Evolutionary conservation across 2,888 invertebrate species (phyloP).

Genomic region (Lasioglossum malachurum): DNA sequence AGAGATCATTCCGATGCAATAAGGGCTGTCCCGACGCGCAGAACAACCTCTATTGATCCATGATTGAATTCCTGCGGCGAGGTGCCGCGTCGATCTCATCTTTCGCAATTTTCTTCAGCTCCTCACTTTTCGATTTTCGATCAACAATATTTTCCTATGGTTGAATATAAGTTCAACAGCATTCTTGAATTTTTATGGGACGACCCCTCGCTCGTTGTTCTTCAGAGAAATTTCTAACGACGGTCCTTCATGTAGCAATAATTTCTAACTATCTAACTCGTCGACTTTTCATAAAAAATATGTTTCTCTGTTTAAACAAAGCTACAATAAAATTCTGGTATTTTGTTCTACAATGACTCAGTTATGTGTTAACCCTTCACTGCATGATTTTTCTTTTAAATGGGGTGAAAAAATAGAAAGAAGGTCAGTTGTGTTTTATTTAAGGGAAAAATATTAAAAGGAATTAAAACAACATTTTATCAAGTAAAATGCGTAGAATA

Average conservation of each 20-base stretch:
- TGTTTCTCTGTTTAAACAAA: background rate
- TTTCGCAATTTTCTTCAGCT: background rate
- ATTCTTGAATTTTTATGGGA: background rate
- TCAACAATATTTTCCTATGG: background rate
- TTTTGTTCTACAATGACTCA: background rate
- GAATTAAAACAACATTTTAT: too few relatives aligned
- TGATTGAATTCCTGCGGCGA: background rate
- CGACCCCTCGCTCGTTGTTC: background rate
- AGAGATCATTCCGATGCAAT: constrained; percentile 12
- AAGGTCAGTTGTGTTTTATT: too few relatives aligned
- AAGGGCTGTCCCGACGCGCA: background rate
- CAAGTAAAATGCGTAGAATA: too few relatives aligned
- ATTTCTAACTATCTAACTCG: background rate
- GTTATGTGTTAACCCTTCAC: too few relatives aligned
- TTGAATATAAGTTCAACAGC: too few relatives aligned
- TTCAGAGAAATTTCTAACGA: background rate
- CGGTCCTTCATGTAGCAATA: background rate
- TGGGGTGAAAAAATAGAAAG: too few relatives aligned
- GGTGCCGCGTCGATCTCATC: background rate
- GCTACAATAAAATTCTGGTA: background rate
- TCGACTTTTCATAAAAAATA: background rate
- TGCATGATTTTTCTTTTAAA: too few relatives aligned
- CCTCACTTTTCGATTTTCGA: background rate
- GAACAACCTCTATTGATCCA: constrained; percentile 21
- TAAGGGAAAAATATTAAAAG: too few relatives aligned